Evolutionary conservation across 2,113 vertebrate species (phyloP).

Genomic region (Oenanthe melanoleuca): DNA sequence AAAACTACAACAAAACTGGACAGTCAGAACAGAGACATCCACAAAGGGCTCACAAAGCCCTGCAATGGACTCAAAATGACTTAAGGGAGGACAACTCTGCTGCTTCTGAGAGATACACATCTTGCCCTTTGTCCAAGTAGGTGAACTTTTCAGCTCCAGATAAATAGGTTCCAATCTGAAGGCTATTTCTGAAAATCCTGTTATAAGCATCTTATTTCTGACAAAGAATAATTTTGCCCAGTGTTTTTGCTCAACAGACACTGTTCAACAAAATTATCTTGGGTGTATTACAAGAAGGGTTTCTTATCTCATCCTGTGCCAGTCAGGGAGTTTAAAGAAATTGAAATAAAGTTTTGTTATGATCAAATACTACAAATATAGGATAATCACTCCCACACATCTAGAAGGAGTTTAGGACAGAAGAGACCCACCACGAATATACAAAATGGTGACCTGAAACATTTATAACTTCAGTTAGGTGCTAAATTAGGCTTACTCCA

Average conservation of each 20-base stretch:
- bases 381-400: not conserved
- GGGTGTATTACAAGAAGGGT: not conserved
- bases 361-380: not conserved
- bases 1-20: not conserved
- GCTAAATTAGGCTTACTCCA: not conserved
- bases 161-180: not conserved
- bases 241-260: not conserved
- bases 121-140: not conserved
- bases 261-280: not conserved
- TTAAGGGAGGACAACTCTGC: not conserved
- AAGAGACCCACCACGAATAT: not conserved
- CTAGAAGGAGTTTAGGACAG: not conserved
- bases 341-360: not conserved
- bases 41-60: not conserved
- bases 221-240: not conserved
- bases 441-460: not conserved
- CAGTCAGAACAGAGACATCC: not conserved
- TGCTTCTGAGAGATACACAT: not conserved
- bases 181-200: not conserved
- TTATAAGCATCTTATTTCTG: not conserved
- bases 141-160: not conserved
- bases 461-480: not conserved
- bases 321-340: not conserved
- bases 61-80: not conserved
- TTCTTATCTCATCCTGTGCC: not conserved